Percentiles rank a stretch among this genome's conserved stretches.
Conservation (phyloP, 2,113 vertebrate species). For the Tachycineta bicolor region DNA sequence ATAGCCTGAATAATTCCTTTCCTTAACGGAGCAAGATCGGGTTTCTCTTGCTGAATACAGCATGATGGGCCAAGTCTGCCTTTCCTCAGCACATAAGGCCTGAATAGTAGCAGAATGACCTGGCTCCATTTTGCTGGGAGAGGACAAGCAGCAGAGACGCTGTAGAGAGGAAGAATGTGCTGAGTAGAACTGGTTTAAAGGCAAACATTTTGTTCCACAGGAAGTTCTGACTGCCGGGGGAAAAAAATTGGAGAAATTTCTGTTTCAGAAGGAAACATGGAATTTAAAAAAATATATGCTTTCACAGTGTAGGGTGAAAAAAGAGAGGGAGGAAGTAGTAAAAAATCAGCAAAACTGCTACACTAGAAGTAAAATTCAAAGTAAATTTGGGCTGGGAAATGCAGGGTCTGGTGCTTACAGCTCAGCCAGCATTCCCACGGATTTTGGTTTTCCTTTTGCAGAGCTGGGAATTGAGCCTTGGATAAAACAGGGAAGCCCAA, state of each 20-base stretch:
- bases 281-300: neutral
- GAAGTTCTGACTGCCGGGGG: neutral
- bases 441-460: constrained; percentile 19
- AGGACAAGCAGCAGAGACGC: neutral
- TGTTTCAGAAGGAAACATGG: neutral
- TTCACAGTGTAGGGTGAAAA: neutral
- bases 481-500: neutral
- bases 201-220: neutral
- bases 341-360: constrained; percentile 3
- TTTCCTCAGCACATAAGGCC: neutral
- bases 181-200: neutral
- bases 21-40: neutral
- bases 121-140: neutral
- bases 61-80: neutral
- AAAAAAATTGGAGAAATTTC: neutral
- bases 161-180: constrained; percentile 8
- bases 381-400: neutral
- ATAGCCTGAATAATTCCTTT: constrained; percentile 42
- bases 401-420: neutral
- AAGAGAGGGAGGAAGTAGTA: neutral
- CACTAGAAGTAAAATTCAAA: neutral
- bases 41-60: neutral
- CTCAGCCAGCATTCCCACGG: neutral
- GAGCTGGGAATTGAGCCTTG: neutral
- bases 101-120: neutral